Evolutionary conservation across 2,113 vertebrate species (phyloP).

Genomic region (Sylvietta virens): DNA sequence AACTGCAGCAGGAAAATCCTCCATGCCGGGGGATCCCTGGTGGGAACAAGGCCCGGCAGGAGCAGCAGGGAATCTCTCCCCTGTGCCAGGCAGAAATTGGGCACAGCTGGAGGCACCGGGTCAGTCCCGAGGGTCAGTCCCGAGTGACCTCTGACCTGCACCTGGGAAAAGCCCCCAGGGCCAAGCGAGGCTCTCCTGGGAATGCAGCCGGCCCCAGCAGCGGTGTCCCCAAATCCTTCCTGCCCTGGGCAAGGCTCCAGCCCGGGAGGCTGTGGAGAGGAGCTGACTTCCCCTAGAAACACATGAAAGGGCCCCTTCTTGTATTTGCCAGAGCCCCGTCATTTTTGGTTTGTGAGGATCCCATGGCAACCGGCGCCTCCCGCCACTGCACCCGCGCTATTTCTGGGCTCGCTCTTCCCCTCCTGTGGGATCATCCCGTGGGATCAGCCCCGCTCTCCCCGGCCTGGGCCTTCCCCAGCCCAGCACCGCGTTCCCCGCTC

Average conservation of each 20-base stretch:
- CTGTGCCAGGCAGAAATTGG: rapidly evolving
- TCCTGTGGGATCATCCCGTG: not conserved
- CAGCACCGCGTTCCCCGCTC: not conserved
- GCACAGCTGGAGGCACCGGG: rapidly evolving
- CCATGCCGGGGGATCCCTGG: rapidly evolving
- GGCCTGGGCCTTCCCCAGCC: not conserved
- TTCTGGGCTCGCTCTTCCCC: not conserved
- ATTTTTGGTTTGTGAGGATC: not conserved
- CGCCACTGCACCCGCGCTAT: not conserved
- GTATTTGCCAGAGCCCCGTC: constrained; percentile 15
- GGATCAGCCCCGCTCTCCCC: not conserved
- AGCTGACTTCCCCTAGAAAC: not conserved
- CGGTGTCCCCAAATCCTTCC: not conserved
- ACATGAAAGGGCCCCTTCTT: constrained; percentile 38
- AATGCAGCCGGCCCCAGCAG: not conserved
- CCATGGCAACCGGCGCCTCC: constrained; percentile 43
- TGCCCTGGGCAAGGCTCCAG: constrained; percentile 44
- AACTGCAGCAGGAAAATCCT: not conserved
- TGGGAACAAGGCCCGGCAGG: not conserved
- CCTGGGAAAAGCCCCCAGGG: not conserved
- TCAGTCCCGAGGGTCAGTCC: rapidly evolving
- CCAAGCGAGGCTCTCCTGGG: not conserved
- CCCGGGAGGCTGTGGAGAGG: not conserved
- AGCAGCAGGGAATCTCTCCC: not conserved
- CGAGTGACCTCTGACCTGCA: rapidly evolving